Conservation (phyloP, 2,113 vertebrate genomes). For the Tiliqua scincoides region DNA sequence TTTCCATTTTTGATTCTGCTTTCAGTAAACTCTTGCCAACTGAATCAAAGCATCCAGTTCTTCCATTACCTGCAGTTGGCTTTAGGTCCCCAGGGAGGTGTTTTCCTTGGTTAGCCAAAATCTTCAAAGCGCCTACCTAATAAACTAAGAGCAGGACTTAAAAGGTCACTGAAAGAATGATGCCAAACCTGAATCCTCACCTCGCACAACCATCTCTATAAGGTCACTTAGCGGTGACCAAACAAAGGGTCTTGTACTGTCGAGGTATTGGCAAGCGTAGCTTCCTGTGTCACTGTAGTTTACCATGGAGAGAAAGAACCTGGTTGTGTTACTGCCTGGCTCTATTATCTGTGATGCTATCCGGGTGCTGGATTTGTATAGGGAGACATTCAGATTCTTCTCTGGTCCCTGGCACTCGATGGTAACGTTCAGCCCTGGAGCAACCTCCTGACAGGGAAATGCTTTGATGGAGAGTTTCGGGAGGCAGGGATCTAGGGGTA, state of each 20-base stretch:
- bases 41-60: no score
- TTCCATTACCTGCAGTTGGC: background rate
- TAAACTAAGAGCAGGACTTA: background rate
- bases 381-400: background rate
- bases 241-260: background rate
- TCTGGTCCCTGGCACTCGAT: background rate
- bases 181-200: background rate
- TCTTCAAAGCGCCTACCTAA: background rate
- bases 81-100: background rate
- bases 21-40: background rate
- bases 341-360: background rate
- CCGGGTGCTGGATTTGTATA: background rate
- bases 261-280: background rate
- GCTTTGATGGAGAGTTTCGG: background rate
- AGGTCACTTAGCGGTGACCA: conserved; percentile 4
- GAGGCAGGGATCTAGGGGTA: background rate
- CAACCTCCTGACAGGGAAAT: background rate
- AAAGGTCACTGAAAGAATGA: background rate
- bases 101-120: background rate
- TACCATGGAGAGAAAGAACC: background rate
- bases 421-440: background rate
- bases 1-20: no score
- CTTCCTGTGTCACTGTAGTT: background rate
- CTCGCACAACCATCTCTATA: background rate
- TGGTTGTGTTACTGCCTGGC: background rate